phyloP scores from a whole-genome alignment of 1,140 invertebrate genomes.

The Bombus breviceps region DNA sequence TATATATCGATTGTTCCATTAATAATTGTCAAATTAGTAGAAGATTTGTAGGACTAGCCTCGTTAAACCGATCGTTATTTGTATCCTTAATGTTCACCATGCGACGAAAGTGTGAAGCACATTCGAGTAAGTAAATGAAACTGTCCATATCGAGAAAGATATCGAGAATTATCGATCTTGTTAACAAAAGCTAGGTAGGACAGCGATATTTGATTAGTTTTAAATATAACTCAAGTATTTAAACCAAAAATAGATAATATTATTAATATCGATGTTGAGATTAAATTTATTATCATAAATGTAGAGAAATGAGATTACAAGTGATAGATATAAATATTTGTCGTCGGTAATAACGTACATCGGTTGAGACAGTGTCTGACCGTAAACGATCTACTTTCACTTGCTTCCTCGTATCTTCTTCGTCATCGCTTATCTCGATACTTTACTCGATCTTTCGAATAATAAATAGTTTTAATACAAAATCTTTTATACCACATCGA shows the following conservation, averaged over 20 bases:
- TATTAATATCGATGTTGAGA: background rate
- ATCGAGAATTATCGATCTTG: background rate
- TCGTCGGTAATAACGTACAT: background rate
- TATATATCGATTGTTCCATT: slow-evolving; percentile 2
- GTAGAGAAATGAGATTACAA: background rate
- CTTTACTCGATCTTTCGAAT: background rate
- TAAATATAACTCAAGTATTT: background rate
- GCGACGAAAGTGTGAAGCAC: too few relatives aligned
- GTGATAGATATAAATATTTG: background rate
- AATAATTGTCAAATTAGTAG: background rate
- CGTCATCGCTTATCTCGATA: background rate
- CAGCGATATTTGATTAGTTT: background rate
- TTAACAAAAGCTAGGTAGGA: too few relatives aligned
- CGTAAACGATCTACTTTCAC: background rate
- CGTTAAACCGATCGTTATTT: background rate
- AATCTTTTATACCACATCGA: accelerated
- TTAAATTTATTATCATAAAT: background rate
- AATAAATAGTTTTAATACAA: too few relatives aligned
- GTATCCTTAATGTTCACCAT: background rate
- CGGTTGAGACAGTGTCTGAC: background rate
- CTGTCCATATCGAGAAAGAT: background rate
- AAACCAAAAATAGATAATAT: background rate
- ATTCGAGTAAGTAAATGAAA: background rate
- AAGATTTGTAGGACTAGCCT: background rate
- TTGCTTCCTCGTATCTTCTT: background rate